Evolutionary conservation across 2,888 invertebrate species (phyloP), one percentile per base, ranked within the genome.

Genomic region (Ochropleura leucogaster): DNA sequence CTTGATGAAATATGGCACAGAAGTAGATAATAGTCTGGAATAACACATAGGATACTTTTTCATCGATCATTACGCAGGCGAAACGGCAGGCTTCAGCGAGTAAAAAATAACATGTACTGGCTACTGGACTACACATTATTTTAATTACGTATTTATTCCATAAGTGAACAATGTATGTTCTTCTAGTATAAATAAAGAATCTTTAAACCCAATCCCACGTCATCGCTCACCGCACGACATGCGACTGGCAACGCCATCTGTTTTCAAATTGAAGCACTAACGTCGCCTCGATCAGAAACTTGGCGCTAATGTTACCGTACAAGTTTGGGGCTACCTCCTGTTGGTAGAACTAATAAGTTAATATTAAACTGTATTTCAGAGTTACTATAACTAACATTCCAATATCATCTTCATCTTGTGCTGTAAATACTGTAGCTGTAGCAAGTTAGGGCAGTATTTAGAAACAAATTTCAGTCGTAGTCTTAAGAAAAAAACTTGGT

Each of bases 171-270:
- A 30, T 30, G 30, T 3, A 30, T 30, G 3, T 30, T 30, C 30
- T 30, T 30, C 30, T 30, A 30, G 30, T n/a, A n/a, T n/a, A n/a
- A 30, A 30, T 2, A 30, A 30, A 30, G 46, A 46, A 46, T 46
- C 7, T 46, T 46, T 46, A 46, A 46, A 46, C 46, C 7, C 42
- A 20, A 57, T 68, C 2, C 2, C 9, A 0, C 16, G 0, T 7
- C 49, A 30, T 63, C 53, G 42, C 70, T 60, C 20, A 40, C 16
- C 16, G 51, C 9, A 49, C 20, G 30, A 72, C 40, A 49, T 53
- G 63, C 18, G 8, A 78, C 81, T 20, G 46, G 10, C 20, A 62
- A 20, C 81, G 81, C 82, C 82, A 82, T 82, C 82, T 82, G 42
- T 75, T 8, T 64, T 68, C 42, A 42, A 79, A 55, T 10, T 60